These are phyloP conservation scores for Pachycephala philippinensis DNA, from an alignment of 2,113 vertebrate species.

Conservation along the genomic window DNA sequence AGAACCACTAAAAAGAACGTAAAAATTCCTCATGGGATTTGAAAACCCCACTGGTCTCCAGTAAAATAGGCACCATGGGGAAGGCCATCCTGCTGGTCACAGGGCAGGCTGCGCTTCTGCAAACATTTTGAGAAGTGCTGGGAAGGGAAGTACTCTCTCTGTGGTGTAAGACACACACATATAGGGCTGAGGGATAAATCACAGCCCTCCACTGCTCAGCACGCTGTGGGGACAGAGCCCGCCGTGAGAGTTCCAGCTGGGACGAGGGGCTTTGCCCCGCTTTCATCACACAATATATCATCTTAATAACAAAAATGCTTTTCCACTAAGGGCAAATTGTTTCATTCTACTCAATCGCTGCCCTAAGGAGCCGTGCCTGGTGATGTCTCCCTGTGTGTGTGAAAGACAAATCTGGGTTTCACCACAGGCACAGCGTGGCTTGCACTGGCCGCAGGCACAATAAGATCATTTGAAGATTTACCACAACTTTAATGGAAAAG, in stretches of 20 bases:
- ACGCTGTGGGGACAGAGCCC: neutral
- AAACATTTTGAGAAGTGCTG: neutral
- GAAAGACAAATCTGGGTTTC: neutral
- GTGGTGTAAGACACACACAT: fast-evolving
- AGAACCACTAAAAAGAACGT: neutral
- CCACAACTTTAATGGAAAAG: neutral
- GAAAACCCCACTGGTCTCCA: neutral
- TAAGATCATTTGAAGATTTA: fast-evolving
- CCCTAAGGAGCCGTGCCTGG: neutral
- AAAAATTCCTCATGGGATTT: conserved; percentile 4
- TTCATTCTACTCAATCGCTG: neutral
- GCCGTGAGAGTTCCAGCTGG: neutral
- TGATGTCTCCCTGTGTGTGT: fast-evolving
- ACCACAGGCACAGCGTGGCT: neutral
- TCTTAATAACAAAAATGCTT: neutral
- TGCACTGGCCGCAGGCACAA: fast-evolving
- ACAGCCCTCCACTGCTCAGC: neutral
- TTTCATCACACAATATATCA: fast-evolving
- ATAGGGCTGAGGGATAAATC: neutral
- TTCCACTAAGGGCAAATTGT: too few relatives aligned
- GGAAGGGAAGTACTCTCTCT: neutral
- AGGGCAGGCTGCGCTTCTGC: neutral
- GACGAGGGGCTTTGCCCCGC: neutral
- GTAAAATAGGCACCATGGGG: neutral
- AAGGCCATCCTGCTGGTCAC: neutral